phyloP scores from a whole-genome alignment of 2,888 invertebrate genomes.

The Pecten maximus region DNA sequence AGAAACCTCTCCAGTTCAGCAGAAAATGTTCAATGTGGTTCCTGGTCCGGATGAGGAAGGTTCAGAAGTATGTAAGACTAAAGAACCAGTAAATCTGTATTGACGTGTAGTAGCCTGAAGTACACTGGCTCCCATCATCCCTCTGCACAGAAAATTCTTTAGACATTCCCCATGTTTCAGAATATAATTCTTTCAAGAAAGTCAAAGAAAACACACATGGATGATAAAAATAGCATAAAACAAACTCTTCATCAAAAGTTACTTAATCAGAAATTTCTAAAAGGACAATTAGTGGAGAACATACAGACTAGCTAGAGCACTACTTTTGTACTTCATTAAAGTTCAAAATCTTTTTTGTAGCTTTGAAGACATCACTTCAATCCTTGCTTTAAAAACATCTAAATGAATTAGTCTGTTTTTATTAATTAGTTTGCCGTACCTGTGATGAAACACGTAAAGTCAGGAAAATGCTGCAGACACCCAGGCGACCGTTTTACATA shows the following conservation, averaged over 20 bases:
- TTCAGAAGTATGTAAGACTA: neutral
- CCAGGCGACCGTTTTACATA: neutral
- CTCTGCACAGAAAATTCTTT: neutral
- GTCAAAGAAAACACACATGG: neutral
- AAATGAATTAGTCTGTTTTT: neutral
- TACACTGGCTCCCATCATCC: neutral
- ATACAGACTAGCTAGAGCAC: neutral
- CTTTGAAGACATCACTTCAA: constrained; percentile 4
- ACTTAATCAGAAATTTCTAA: neutral
- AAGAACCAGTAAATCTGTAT: neutral
- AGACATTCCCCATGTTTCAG: neutral
- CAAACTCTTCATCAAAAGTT: neutral
- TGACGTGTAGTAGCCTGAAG: neutral
- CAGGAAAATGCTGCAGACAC: neutral
- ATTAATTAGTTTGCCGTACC: neutral
- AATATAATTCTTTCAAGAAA: neutral
- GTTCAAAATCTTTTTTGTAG: neutral
- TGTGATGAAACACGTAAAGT: neutral
- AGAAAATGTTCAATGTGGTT: neutral
- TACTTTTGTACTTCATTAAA: neutral
- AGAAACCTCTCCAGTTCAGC: neutral
- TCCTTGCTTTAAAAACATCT: neutral
- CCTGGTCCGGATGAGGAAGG: neutral
- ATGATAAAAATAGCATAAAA: neutral
- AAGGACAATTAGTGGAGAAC: neutral